Evolutionary conservation across 2,113 vertebrate genomes (phyloP).

Genomic region (Numenius arquata): DNA sequence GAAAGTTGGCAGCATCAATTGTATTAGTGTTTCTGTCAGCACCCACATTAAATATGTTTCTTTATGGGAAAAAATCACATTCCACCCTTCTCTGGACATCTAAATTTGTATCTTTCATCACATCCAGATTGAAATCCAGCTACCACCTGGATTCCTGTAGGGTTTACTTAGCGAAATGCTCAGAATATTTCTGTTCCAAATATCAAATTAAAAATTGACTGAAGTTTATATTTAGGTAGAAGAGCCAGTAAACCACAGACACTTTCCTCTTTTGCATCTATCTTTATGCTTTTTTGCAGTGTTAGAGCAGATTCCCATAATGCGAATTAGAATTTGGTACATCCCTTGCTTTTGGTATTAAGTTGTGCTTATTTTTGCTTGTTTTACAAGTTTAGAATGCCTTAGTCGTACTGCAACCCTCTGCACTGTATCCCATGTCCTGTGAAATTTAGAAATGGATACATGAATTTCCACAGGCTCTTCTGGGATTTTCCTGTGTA

Average conservation of each 20-base stretch:
- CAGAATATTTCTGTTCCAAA: conserved; percentile 28
- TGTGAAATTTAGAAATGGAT: background rate
- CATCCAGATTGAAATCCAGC: conserved; percentile 31
- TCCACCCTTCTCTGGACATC: conserved; percentile 21
- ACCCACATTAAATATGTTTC: conserved; percentile 38
- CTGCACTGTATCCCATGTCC: background rate
- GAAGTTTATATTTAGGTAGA: conserved; percentile 50
- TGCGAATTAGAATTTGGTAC: background rate
- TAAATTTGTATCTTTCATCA: conserved; percentile 43
- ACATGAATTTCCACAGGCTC: background rate
- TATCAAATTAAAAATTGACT: conserved; percentile 15
- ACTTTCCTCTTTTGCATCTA: background rate
- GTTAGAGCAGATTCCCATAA: background rate
- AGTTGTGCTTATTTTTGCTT: background rate
- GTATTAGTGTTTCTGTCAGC: conserved; percentile 38
- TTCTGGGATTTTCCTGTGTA: background rate
- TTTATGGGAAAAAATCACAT: conserved; percentile 33
- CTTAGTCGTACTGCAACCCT: background rate
- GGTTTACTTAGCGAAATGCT: conserved; percentile 9
- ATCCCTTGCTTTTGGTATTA: background rate
- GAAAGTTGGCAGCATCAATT: conserved; percentile 5
- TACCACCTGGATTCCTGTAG: conserved; percentile 24
- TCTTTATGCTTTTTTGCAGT: background rate
- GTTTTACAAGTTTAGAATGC: background rate
- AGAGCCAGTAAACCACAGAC: conserved; percentile 5